Evolutionary conservation across 2,797 vertebrate genomes (phyloP).

Genomic region (Mycteria americana): DNA sequence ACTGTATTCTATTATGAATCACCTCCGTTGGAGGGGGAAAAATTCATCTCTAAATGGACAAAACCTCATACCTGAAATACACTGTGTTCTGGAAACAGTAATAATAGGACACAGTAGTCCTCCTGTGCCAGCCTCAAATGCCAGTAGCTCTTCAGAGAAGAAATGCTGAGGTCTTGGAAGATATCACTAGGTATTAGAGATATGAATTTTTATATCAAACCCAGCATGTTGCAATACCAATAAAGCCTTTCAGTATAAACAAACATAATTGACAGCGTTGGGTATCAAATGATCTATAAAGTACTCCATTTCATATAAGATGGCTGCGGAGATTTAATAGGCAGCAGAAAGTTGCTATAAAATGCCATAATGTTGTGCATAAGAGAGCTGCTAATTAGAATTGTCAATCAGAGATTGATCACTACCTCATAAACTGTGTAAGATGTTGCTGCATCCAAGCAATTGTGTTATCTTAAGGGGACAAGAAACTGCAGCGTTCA

Average conservation of each 20-base stretch:
- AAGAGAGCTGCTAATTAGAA: conserved; percentile 76
- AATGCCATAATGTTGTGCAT: conserved; percentile 58
- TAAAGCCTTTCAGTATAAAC: conserved; percentile 54
- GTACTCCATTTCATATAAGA: background rate
- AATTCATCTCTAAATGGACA: conserved; percentile 15
- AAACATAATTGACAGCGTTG: conserved; percentile 49
- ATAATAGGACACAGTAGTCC: background rate
- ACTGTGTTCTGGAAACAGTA: conserved; percentile 31
- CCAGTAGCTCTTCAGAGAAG: conserved; percentile 24
- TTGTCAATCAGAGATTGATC: conserved; percentile 78
- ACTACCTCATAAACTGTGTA: conserved; percentile 47
- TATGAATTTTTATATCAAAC: conserved; percentile 37
- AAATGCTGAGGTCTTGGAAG: conserved; percentile 48
- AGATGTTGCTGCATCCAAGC: conserved; percentile 59
- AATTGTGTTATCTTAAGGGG: conserved; percentile 73
- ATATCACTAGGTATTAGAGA: background rate
- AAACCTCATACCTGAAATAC: conserved; percentile 46
- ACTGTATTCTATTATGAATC: conserved; percentile 66
- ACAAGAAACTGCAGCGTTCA: conserved; percentile 54
- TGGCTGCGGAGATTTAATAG: conserved; percentile 56
- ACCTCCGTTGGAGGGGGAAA: background rate
- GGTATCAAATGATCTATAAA: conserved; percentile 65
- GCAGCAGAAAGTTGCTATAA: conserved; percentile 56
- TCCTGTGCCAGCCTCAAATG: conserved; percentile 48
- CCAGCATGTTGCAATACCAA: background rate